Evolutionary conservation across 2,888 invertebrate species (phyloP), one percentile per base, ranked within the genome.

Genomic region (Dicyrtoma fusca): DNA sequence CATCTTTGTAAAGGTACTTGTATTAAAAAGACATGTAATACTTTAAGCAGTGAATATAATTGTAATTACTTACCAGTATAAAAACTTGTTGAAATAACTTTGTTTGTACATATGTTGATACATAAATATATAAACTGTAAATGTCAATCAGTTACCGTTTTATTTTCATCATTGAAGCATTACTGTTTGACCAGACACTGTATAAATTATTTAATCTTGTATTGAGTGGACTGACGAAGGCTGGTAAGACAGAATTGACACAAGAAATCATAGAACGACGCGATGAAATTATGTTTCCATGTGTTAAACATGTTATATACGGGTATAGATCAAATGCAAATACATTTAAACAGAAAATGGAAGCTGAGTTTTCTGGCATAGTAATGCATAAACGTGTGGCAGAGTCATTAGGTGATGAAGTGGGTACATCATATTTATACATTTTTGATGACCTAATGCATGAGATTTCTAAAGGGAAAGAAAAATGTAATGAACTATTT

Each of bases 381-480:
- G 57, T 64, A 53, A 70, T 73, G 59, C 63, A 69, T 19, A 19
- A 55, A 17, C 70, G 73, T 3, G 6, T 70, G 4, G 64, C 69
- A 4, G 57, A 62, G 14, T 59, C 62, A 42, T 63, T 63, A n/a
- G 64, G 64, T 19, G 59, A 64, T 45, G 70, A 42, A 44, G 17
- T 64, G 8, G 1, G 25, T 14, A 57, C 23, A 5, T 64, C 55
- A 23, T 57, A 42, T n/a, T 49, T 70, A 5, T 62, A 55, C 26
- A 42, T 73, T 1, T 8, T 73, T 13, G 73, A 73, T 14, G 73
- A 73, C 17, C 26, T 73, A 1, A 70, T 73, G 70, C 42, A 62
- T 3, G 44, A 69, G 25, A 47, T 47, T 11, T 17, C 51, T n/a
- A 62, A 53, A 26, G 61, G 63, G 1, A 55, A 69, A 5, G n/a